Base-by-base conservation (phyloP, 2,797 vertebrate genomes). In the Gymnopithys bicolor region DNA sequence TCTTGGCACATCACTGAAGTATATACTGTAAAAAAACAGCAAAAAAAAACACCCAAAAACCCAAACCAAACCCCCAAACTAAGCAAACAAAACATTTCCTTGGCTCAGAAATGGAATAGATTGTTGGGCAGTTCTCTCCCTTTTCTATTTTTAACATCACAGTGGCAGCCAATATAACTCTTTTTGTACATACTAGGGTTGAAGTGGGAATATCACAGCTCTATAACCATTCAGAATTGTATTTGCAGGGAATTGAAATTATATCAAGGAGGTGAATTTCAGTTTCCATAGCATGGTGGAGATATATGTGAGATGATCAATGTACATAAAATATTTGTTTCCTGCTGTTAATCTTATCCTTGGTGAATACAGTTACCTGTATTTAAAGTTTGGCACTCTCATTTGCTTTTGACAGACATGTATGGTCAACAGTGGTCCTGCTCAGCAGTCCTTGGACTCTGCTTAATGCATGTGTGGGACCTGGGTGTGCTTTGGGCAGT, bases 111-210 rank as follows among this genome's bases (percentile, higher is more conserved):
- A 32, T 22, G 3, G 28, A 82, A 70, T 71, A 86, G 33, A 22
- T 74, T 14, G 13, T 66, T 78, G 51, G 46, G 10, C 56, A 94
- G 41, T 52, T 87, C 48, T 76, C 69, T 87, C 56, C 28, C 18
- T 68, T 75, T 68, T 84, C 77, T 85, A 53, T 91, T 96, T 96
- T 94, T 84, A 84, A 49, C 41, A 51, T 19, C 10, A 22, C 63
- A 30, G 43, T 86, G 62, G 35, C 82, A 93, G 49, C 43, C 56
- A 73, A 0, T 27, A n/a, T 58, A 79, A 53, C 22, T 87, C 0
- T 7, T 79, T 77, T 66, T 66, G 30, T 68, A 2, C 25, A 24
- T 51, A 5, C 25, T 22, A 77, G 74, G 52, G 48, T 53, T 71
- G 55, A 84, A 81, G 23, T 49, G 56, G 67, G 39, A 76, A 18